phyloP scores from a whole-genome alignment of 1,140 invertebrate species.

The Drosophila fuyamai region DNA sequence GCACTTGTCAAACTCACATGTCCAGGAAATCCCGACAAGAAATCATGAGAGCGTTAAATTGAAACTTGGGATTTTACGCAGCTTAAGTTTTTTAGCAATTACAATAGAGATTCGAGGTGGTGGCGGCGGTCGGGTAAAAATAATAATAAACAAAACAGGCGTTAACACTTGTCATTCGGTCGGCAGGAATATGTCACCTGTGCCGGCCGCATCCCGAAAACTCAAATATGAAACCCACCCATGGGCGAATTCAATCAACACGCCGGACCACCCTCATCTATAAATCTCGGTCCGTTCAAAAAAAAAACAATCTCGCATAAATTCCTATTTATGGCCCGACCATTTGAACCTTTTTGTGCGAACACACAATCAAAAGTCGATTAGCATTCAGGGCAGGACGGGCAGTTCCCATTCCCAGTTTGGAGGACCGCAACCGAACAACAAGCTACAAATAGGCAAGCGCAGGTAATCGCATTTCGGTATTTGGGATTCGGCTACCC shows the following conservation, averaged over 20 bases:
- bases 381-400: conserved; percentile 65
- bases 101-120: conserved; percentile 23
- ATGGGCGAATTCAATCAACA: conserved; percentile 70
- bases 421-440: conserved; percentile 23
- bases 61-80: conserved; percentile 81
- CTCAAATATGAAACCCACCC: background rate
- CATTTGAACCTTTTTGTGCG: conserved; percentile 77
- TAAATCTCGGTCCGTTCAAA: conserved; percentile 50
- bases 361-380: conserved; percentile 78
- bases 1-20: conserved; percentile 52
- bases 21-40: conserved; percentile 38
- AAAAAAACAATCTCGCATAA: conserved; percentile 58
- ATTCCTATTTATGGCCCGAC: conserved; percentile 72
- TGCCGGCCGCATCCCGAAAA: conserved; percentile 14
- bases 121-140: background rate
- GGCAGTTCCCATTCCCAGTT: conserved; percentile 25
- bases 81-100: conserved; percentile 83
- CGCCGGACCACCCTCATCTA: conserved; percentile 32
- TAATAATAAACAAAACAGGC: conserved; percentile 59
- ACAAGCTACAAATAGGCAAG: conserved; percentile 80
- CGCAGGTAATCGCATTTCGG: conserved; percentile 80
- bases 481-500: conserved; percentile 53
- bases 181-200: conserved; percentile 78
- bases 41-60: conserved; percentile 78
- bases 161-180: conserved; percentile 69